Evolutionary conservation across 2,797 vertebrate genomes (phyloP), one percentile per base, ranked within the genome.

Genomic region (Chaunax sp.): DNA sequence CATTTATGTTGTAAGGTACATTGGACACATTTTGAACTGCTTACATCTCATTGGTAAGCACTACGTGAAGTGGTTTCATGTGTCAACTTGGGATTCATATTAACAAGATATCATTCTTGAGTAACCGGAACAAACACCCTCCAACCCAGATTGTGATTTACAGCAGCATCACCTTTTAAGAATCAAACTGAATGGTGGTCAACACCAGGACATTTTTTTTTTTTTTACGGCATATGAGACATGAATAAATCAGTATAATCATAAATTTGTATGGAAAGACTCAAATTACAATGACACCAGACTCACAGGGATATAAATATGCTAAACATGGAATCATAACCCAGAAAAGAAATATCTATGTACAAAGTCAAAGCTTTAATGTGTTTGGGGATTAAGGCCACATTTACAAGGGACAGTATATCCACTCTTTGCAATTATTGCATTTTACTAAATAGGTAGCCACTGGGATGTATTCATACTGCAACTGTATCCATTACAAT

Each of bases 381-480:
- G 72, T 73, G 65, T 87, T 83, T 73, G 54, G 83, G 85, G 80
- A 80, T 87, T 92, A 92, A 93, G 92, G 91, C 91, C 90, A 91
- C 91, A 77, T 78, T 83, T 91, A 88, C 79, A 83, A 73, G 83
- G 81, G 86, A 87, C 80, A 83, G 66, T 75, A 75, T 41, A 69
- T 75, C 60, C 75, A 77, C 75, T 82, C 70, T 83, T 84, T 81
- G 53, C 67, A 58, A 38, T 90, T 91, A 91, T 91, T 90, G 88
- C 89, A 81, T 89, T 87, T 38, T 72, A 83, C 74, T 83, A 43
- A 37, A 82, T 65, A 72, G 58, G 64, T 52, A 70, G 65, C 67
- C 67, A 63, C 46, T 69, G 78, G 82, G 82, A 85, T 73, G 38
- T 66, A 50, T 54, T 63, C 46, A 23, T 60, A 77, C 64, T 72